Evolutionary conservation across 2,113 vertebrate species (phyloP).

Genomic region (Hirundichthys speculiger): DNA sequence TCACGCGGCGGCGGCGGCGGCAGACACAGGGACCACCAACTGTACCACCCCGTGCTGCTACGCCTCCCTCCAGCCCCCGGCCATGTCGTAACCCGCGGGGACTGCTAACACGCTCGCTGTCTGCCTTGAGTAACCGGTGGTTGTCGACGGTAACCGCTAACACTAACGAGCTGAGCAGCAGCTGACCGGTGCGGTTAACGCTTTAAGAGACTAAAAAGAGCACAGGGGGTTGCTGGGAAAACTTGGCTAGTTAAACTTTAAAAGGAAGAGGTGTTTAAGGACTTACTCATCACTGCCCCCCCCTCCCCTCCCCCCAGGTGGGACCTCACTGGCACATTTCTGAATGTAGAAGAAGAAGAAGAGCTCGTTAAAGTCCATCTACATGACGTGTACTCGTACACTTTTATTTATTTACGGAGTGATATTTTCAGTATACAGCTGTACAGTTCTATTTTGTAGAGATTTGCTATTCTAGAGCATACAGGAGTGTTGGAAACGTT

Average conservation of each 20-base stretch:
- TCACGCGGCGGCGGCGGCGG: constrained; percentile 57
- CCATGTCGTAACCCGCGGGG: constrained; percentile 48
- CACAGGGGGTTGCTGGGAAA: constrained; percentile 16
- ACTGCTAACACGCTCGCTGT: constrained; percentile 67
- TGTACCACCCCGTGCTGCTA: constrained; percentile 60
- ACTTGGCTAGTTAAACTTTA: constrained; percentile 18
- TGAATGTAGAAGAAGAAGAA: constrained; percentile 74
- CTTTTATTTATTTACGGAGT: constrained; percentile 79
- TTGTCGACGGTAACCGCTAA: constrained; percentile 34
- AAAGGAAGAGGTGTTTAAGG: constrained; percentile 42
- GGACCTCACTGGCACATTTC: constrained; percentile 70
- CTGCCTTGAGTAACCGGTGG: constrained; percentile 37
- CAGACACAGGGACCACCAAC: constrained; percentile 70
- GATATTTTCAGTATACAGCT: constrained; percentile 80
- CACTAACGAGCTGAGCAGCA: constrained; percentile 54
- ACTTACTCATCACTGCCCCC: constrained; percentile 47
- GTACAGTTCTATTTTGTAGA: constrained; percentile 82
- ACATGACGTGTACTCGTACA: constrained; percentile 64
- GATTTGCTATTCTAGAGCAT: constrained; percentile 72
- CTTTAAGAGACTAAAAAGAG: constrained; percentile 46
- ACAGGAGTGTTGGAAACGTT: constrained; percentile 21
- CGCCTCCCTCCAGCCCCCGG: constrained; percentile 43
- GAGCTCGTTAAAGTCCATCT: constrained; percentile 54
- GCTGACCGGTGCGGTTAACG: constrained; percentile 46
- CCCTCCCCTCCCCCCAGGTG: constrained; percentile 22